phyloP scores from a whole-genome alignment of 2,113 vertebrate species.

The Falco punctatus region DNA sequence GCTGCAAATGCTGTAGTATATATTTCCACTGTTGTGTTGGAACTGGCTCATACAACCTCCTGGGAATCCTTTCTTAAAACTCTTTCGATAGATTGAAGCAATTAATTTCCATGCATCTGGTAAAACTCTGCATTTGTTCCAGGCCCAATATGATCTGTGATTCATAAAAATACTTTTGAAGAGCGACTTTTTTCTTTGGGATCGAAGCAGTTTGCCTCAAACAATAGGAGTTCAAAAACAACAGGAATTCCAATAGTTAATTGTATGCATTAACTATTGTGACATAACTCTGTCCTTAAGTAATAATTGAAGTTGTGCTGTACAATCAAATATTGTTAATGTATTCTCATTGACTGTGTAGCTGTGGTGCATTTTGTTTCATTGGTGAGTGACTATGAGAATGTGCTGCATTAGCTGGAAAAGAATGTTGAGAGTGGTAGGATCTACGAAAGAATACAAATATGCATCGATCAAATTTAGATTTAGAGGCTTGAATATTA shows the following conservation, averaged over 20 bases:
- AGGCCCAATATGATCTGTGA: neutral
- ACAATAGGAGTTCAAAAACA: neutral
- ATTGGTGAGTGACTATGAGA: neutral
- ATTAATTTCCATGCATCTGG: neutral
- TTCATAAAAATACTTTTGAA: neutral
- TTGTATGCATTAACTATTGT: neutral
- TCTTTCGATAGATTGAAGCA: neutral
- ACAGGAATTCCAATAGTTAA: neutral
- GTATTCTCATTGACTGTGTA: neutral
- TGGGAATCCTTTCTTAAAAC: neutral
- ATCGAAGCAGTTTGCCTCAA: neutral
- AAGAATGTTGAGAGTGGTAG: constrained; percentile 3
- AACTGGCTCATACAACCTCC: neutral
- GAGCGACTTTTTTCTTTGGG: neutral
- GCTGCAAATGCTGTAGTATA: neutral
- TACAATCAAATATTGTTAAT: neutral
- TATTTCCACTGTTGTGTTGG: neutral
- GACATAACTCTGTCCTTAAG: neutral
- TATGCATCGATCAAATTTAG: neutral
- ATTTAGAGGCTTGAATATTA: neutral
- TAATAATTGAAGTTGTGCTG: neutral
- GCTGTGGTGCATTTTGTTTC: neutral
- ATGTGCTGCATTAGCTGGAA: neutral
- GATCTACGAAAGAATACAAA: neutral
- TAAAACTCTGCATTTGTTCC: neutral